Base-by-base conservation (phyloP, 2,888 invertebrate genomes). In the Eupithecia exiguata region DNA sequence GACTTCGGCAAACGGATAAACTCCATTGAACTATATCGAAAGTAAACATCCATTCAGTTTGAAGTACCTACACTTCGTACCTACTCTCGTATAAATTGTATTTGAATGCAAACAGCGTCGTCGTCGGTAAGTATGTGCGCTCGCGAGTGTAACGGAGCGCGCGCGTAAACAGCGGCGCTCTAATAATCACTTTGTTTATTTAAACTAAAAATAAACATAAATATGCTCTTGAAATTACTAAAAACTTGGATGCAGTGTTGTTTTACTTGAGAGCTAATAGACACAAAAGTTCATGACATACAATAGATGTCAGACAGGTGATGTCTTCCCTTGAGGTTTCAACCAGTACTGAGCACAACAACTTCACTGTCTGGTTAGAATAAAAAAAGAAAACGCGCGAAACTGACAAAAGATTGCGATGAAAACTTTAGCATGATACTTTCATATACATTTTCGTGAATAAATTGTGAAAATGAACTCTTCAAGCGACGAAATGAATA, bases 21-120 rank as follows among this genome's bases (percentile, higher is more conserved):
- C 38, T 71, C 66, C 40, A 68, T 67, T 69, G 25, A 73, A 71
- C 70, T 74, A 74, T 74, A 69, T 70, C 58, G 68, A 68, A 25
- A 18, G 53, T 62, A 66, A 71, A 71, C 46, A 68, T 43, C 67
- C n/a, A 67, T 58, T 58, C 61, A 61, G 30, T 30, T 0, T 12
- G 30, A 25, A 61, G 61, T 30, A 14, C 61, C 25, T 30, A n/a
- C 49, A 9, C 9, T 16, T 18, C 1, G 46, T 9, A 49, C n/a
- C 2, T 49, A 49, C 49, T n/a, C 30, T 61, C 61, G 14, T 14
- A 61, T 61, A 30, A 61, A 61, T 38, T 63, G n/a, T 21, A 66
- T 73, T 66, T 43, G 21, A 69, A 69, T 63, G 73, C 66, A 74
- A 77, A 77, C 69, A 77, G 68, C 46, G n/a, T n/a, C n/a, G n/a